phyloP scores from a whole-genome alignment of 2,113 vertebrate genomes.

The Peromyscus leucopus region DNA sequence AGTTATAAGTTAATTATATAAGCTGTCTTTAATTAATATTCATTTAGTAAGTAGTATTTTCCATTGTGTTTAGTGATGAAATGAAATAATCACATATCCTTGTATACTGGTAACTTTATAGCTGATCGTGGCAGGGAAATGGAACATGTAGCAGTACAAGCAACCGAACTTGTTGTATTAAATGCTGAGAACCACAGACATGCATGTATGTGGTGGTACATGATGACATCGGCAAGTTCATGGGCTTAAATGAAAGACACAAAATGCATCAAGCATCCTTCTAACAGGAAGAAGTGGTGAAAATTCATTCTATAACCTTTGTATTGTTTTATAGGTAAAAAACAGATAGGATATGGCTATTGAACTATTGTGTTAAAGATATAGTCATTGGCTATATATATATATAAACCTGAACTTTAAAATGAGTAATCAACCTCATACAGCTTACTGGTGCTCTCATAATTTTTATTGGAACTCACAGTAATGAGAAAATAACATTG shows the following conservation, averaged over 20 bases:
- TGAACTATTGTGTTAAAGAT: neutral
- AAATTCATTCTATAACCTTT: neutral
- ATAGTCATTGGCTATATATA: neutral
- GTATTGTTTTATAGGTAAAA: neutral
- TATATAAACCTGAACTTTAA: neutral
- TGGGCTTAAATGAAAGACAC: neutral
- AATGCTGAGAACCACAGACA: too few species aligned
- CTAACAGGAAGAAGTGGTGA: neutral
- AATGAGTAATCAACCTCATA: neutral
- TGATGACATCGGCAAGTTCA: neutral
- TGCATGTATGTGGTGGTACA: neutral
- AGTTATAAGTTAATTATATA: neutral
- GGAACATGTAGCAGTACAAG: neutral
- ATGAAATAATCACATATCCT: neutral
- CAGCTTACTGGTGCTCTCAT: neutral
- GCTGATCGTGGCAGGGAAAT: neutral
- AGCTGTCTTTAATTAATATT: neutral
- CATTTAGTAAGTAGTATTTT: constrained; percentile 6
- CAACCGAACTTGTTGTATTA: neutral
- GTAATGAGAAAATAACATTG: neutral
- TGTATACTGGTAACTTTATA: neutral
- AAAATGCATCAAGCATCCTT: neutral
- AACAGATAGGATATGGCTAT: neutral
- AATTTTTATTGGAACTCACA: neutral
- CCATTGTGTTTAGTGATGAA: neutral